Evolutionary conservation across 2,888 invertebrate species (phyloP).

Genomic region (Drosophila paracracens): DNA sequence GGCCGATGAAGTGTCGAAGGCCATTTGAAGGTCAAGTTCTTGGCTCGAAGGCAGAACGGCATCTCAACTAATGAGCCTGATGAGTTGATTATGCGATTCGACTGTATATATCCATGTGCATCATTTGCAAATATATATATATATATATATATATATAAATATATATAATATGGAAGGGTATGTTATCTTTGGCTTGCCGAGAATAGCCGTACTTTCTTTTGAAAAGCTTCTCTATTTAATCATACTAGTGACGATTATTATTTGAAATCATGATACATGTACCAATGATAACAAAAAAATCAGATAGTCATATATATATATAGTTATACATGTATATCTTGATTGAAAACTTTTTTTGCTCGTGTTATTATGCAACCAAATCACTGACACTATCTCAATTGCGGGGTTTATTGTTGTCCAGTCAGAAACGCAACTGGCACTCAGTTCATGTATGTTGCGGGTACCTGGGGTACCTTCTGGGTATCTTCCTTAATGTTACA

Average conservation of each 20-base stretch:
- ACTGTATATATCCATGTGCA: not conserved
- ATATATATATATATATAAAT: not conserved
- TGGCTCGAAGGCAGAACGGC: slow-evolving; percentile 23
- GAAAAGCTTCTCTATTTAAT: not conserved
- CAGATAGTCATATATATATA: not conserved
- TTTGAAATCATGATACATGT: not conserved
- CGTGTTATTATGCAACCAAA: not conserved
- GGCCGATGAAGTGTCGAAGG: slow-evolving; percentile 14
- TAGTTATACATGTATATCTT: not conserved
- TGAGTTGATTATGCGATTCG: slow-evolving; percentile 9
- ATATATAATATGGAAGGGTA: not conserved
- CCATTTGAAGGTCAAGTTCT: slow-evolving; percentile 44
- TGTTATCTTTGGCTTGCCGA: not conserved
- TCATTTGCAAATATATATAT: not conserved
- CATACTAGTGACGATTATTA: not conserved
- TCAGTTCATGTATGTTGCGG: not conserved
- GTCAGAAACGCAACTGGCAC: not conserved
- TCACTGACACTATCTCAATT: not conserved
- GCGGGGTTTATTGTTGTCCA: not conserved
- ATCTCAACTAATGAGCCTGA: slow-evolving; percentile 24
- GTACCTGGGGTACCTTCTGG: not conserved
- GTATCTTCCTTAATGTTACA: not conserved
- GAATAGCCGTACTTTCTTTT: not conserved
- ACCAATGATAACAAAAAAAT: not conserved
- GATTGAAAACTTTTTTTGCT: not conserved